phyloP scores from a whole-genome alignment of 2,113 vertebrate species.

The Lycaon pictus region DNA sequence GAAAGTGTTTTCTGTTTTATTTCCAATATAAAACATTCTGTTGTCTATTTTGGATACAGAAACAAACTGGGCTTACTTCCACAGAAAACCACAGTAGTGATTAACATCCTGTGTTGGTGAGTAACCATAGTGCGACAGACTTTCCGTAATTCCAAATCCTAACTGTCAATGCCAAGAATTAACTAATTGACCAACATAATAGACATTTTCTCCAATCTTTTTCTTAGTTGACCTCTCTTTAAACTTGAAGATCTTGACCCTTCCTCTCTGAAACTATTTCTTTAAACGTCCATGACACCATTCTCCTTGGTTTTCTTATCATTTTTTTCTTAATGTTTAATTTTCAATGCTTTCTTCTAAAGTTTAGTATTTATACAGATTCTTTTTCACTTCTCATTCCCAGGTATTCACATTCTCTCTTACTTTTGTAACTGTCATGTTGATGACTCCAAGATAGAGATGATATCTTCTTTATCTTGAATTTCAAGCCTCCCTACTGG shows the following conservation, averaged over 20 bases:
- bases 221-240: neutral
- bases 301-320: neutral
- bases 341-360: neutral
- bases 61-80: neutral
- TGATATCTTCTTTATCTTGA: neutral
- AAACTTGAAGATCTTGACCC: neutral
- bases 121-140: neutral
- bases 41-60: neutral
- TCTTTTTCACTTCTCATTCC: neutral
- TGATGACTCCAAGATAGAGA: neutral
- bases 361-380: neutral
- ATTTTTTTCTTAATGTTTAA: neutral
- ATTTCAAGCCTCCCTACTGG: neutral
- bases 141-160: neutral
- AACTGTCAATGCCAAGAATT: neutral
- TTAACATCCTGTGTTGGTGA: neutral
- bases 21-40: neutral
- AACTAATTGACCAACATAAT: neutral
- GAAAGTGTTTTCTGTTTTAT: constrained; percentile 7
- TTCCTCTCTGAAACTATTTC: constrained; percentile 22
- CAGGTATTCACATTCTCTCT: neutral
- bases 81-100: neutral
- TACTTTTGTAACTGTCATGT: neutral
- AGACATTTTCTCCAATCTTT: neutral
- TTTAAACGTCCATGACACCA: neutral